These are phyloP conservation scores for Gymnorhina tibicen DNA, from an alignment of 2,113 vertebrate genomes.

Conservation along the genomic window DNA sequence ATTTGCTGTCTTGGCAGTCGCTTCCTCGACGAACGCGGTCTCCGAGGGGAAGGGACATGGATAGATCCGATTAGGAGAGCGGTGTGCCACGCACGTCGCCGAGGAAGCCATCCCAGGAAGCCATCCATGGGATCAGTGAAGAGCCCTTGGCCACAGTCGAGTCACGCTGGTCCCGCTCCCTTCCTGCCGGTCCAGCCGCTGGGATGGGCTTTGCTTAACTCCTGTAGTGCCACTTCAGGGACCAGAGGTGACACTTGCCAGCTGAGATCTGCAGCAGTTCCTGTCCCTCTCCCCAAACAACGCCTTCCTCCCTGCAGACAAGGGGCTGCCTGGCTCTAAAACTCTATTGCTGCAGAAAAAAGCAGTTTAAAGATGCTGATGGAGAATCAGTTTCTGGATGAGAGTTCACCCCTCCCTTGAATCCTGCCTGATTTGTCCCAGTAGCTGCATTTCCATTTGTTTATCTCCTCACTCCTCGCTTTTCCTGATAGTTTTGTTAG, in stretches of 20 bases:
- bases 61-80: neutral
- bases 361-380: neutral
- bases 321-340: neutral
- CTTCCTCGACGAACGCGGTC: neutral
- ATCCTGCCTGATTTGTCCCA: neutral
- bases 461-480: neutral
- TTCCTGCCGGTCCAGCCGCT: neutral
- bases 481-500: neutral
- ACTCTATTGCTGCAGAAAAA: neutral
- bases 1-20: neutral
- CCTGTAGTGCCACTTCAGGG: neutral
- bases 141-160: neutral
- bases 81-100: rapidly evolving
- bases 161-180: rapidly evolving
- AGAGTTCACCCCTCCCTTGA: neutral
- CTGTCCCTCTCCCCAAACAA: neutral
- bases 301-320: neutral
- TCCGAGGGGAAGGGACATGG: neutral
- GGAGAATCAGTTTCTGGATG: neutral
- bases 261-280: neutral
- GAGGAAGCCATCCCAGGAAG: neutral
- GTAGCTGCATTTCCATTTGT: neutral
- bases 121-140: neutral
- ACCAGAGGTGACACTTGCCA: neutral
- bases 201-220: neutral